A percentile compares a stretch with the other conserved stretches of the same genome.
phyloP scores from a whole-genome alignment of 2,113 vertebrate species.

The Leptobrachium leishanense region DNA sequence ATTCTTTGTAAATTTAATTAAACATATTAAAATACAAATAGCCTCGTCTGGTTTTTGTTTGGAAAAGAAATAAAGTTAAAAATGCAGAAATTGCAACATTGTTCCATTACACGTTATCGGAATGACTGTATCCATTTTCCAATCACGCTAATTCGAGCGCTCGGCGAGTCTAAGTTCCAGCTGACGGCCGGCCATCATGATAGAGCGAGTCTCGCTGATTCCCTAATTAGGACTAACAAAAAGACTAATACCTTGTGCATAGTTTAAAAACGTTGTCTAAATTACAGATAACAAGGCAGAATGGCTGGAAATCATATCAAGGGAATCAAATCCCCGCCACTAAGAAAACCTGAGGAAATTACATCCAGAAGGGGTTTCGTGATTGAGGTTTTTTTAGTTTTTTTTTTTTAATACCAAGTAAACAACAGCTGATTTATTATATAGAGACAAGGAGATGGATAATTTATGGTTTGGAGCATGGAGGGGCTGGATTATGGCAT shows the following conservation, averaged over 20 bases:
- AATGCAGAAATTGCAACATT: background rate
- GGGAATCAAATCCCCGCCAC: background rate
- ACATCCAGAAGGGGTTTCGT: background rate
- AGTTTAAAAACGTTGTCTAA: slow-evolving; percentile 21
- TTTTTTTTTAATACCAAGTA: no score
- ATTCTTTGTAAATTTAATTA: slow-evolving; percentile 61
- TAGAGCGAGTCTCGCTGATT: slow-evolving; percentile 8
- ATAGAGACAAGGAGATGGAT: no score
- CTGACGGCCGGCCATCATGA: background rate
- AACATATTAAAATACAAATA: slow-evolving; percentile 68
- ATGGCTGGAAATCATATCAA: background rate
- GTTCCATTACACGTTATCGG: background rate
- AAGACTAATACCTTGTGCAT: background rate
- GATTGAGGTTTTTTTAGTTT: background rate
- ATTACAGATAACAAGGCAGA: slow-evolving; percentile 30
- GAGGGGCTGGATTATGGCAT: no score
- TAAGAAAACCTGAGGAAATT: background rate
- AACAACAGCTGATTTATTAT: no score
- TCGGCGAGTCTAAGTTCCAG: background rate
- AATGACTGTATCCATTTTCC: slow-evolving; percentile 4
- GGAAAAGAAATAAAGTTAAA: background rate
- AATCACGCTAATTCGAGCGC: background rate
- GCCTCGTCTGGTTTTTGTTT: background rate
- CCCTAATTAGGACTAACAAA: background rate
- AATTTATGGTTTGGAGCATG: no score